Percentiles rank a stretch among this genome's conserved stretches.
These are phyloP conservation scores for Mesoclemmys tuberculata DNA, from an alignment of 2,113 vertebrate species.

Conservation along the genomic window DNA sequence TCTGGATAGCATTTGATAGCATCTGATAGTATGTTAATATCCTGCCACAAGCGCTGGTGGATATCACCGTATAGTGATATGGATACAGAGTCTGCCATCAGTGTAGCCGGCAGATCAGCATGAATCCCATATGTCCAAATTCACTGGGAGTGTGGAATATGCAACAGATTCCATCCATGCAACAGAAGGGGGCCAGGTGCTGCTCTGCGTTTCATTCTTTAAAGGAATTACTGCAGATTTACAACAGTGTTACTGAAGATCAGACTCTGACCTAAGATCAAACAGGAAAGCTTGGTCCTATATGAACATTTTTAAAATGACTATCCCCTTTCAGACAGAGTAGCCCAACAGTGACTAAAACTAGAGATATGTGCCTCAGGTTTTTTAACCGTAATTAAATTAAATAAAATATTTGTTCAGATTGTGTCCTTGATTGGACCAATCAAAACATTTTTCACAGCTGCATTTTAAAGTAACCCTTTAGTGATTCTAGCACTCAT, in stretches of 20 bases:
- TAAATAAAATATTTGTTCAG: not conserved
- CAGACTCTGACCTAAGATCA: not conserved
- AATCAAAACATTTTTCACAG: not conserved
- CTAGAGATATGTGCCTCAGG: not conserved
- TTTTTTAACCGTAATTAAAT: not conserved
- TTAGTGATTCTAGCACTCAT: not conserved
- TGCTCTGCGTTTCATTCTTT: not conserved
- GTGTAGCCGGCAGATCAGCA: not conserved
- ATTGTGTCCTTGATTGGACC: not conserved
- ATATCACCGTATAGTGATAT: not conserved
- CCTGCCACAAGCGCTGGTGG: not conserved
- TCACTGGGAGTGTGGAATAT: fast-evolving
- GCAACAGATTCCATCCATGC: not conserved
- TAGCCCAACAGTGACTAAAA: not conserved
- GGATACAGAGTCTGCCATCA: not conserved
- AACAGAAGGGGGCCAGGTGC: not conserved
- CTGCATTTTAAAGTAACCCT: not conserved
- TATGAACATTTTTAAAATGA: not conserved
- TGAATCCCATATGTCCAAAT: fast-evolving
- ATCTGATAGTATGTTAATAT: not conserved
- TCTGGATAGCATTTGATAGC: not conserved
- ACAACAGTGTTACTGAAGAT: not conserved
- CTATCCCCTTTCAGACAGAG: not conserved
- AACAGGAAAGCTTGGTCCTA: not conserved
- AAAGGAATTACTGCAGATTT: not conserved